Conservation (phyloP, 1,140 invertebrate species). For the Atta cephalotes region DNA sequence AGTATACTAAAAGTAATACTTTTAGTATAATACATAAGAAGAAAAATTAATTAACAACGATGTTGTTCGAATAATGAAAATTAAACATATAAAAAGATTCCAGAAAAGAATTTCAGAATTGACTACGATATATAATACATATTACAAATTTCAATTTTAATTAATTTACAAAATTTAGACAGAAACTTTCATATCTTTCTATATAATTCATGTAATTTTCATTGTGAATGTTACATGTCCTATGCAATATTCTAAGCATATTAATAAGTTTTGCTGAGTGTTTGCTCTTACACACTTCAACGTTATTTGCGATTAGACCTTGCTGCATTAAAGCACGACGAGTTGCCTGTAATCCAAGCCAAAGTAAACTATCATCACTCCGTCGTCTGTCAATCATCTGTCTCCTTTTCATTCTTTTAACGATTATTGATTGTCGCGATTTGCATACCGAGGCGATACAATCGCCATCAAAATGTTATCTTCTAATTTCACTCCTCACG, state of each 20-base stretch:
- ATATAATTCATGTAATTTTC: background rate
- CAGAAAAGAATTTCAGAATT: background rate
- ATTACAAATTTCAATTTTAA: background rate
- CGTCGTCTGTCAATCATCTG: background rate
- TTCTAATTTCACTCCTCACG: background rate
- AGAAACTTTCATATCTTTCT: background rate
- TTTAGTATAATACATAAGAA: background rate
- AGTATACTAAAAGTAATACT: background rate
- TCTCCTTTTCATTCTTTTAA: conserved; percentile 46
- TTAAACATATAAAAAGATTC: background rate
- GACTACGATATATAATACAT: background rate
- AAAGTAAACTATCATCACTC: conserved; percentile 59
- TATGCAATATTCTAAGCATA: background rate
- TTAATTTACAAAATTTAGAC: background rate
- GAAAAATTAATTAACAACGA: background rate
- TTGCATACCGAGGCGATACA: conserved; percentile 43
- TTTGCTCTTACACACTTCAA: conserved; percentile 63
- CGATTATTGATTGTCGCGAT: conserved; percentile 33
- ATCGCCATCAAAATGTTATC: background rate
- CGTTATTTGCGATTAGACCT: conserved; percentile 46
- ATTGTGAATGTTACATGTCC: background rate
- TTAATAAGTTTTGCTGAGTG: conserved; percentile 38
- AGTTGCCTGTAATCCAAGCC: conserved; percentile 59
- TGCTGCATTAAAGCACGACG: conserved; percentile 67
- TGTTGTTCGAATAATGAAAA: background rate